phyloP scores from a whole-genome alignment of 2,113 vertebrate species.

The Sceloporus tristichus region DNA sequence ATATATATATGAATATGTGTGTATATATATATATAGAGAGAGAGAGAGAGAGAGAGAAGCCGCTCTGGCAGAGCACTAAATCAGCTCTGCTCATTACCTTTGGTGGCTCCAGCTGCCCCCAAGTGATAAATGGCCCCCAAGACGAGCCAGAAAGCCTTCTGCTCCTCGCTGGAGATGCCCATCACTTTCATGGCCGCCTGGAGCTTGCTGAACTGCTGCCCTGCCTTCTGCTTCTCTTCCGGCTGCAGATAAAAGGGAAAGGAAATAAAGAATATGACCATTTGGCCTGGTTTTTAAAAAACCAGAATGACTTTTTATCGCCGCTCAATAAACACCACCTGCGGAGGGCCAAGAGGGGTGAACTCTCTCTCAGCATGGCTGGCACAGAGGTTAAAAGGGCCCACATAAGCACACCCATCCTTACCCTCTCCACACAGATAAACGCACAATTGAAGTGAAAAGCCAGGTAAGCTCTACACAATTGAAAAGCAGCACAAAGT shows the following conservation, averaged over 20 bases:
- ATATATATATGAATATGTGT: no score
- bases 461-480: neutral
- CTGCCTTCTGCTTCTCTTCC: constrained; percentile 94
- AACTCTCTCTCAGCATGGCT: no score
- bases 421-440: no score
- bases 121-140: constrained; percentile 94
- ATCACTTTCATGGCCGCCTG: constrained; percentile 97
- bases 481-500: no score
- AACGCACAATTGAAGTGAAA: neutral
- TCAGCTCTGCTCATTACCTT: constrained; percentile 81
- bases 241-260: constrained; percentile 71
- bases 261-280: fast-evolving
- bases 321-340: neutral
- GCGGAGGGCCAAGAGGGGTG: neutral
- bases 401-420: no score
- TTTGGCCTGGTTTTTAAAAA: neutral
- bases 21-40: neutral
- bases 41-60: neutral
- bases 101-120: constrained; percentile 94
- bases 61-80: neutral
- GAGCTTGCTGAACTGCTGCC: constrained; percentile 94
- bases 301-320: neutral
- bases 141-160: constrained; percentile 89
- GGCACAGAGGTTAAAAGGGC: neutral
- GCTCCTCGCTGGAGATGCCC: constrained; percentile 90